These are phyloP conservation scores for Characodon lateralis DNA, from an alignment of 2,797 vertebrate genomes.

Conservation along the genomic window DNA sequence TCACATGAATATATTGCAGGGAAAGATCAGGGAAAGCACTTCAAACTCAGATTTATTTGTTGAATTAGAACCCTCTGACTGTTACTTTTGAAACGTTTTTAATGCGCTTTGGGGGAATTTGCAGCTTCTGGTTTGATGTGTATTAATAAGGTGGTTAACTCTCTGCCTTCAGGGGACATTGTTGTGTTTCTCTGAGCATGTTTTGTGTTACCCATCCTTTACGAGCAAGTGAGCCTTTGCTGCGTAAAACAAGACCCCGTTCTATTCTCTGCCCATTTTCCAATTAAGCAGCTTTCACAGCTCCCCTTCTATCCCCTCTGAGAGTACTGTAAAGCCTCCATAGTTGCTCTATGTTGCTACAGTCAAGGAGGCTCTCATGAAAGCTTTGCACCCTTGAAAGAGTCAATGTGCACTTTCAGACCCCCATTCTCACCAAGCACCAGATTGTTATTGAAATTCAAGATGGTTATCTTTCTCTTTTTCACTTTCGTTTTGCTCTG, in stretches of 20 bases:
- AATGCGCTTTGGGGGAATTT: conserved; percentile 45
- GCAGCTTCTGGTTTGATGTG: conserved; percentile 18
- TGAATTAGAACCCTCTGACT: conserved; percentile 46
- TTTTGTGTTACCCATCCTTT: conserved; percentile 41
- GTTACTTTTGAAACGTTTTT: conserved; percentile 38
- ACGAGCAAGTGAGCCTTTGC: conserved; percentile 44
- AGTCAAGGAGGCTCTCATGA: conserved; percentile 71
- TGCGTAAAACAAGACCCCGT: conserved; percentile 64
- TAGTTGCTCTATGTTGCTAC: conserved; percentile 55
- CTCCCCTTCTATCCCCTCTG: conserved; percentile 47
- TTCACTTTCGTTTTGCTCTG: conserved; percentile 5
- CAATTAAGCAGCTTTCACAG: conserved; percentile 73
- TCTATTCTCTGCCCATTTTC: conserved; percentile 62
- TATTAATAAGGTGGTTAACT: conserved; percentile 41
- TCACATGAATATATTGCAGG: conserved; percentile 47
- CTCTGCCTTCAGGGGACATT: neutral
- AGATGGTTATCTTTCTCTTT: conserved; percentile 49
- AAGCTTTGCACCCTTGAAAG: conserved; percentile 68
- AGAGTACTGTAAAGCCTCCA: conserved; percentile 63
- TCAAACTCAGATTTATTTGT: conserved; percentile 28
- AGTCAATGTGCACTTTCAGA: conserved; percentile 60
- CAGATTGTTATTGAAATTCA: conserved; percentile 54
- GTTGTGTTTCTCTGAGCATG: neutral
- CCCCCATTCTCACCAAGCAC: conserved; percentile 37
- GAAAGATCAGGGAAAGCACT: conserved; percentile 46